phyloP scores from a whole-genome alignment of 1,140 invertebrate species.

The Venturia canescens region DNA sequence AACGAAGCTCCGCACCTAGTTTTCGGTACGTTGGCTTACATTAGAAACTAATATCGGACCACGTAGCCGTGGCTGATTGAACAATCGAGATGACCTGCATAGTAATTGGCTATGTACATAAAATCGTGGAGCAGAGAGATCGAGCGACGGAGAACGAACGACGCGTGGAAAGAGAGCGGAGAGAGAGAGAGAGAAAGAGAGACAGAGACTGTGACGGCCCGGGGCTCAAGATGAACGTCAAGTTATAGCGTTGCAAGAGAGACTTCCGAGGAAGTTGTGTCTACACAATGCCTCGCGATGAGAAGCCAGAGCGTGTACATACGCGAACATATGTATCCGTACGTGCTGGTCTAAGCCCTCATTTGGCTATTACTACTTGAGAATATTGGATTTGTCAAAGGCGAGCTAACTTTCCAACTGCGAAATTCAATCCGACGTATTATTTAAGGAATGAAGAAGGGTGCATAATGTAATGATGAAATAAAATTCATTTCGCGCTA shows the following conservation, averaged over 20 bases:
- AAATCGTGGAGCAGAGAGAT: constrained; percentile 7
- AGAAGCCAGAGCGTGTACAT: neutral
- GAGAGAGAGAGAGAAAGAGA: neutral
- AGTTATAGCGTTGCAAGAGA: neutral
- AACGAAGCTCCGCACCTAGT: constrained; percentile 25
- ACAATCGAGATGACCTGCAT: constrained; percentile 46
- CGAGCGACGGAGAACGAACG: neutral
- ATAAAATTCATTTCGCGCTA: too few relatives aligned
- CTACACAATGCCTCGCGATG: constrained; percentile 28
- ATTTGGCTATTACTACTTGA: constrained; percentile 21
- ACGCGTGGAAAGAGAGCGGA: too few relatives aligned
- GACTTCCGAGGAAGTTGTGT: constrained; percentile 15
- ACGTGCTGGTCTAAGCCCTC: neutral
- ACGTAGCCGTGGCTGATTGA: constrained; percentile 42
- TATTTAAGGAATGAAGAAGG: neutral
- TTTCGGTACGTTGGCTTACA: constrained; percentile 45
- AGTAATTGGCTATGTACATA: constrained; percentile 47
- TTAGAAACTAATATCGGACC: constrained; percentile 47
- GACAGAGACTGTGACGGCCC: neutral
- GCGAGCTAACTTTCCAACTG: constrained; percentile 26
- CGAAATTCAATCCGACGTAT: constrained; percentile 43
- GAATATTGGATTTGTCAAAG: constrained; percentile 46
- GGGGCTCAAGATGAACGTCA: neutral
- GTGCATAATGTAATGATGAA: neutral
- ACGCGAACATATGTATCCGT: neutral